Conservation (phyloP, 2,797 vertebrate species). For the Cottoperca gobio region DNA sequence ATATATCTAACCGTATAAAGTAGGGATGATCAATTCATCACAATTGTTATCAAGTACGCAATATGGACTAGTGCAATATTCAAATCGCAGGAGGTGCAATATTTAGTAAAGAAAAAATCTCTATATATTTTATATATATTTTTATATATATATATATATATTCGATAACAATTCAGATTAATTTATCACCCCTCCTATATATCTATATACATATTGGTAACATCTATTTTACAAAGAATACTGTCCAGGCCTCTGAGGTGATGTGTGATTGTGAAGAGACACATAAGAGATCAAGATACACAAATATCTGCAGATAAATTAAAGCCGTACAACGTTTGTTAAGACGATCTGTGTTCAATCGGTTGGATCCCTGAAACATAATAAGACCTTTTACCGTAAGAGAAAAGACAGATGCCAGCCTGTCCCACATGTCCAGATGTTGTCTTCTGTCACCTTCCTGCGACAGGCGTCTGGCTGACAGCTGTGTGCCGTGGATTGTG, state of each 20-base stretch:
- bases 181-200: too few species aligned
- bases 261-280: background rate
- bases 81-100: too few species aligned
- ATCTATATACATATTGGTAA: too few species aligned
- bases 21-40: too few species aligned
- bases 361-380: background rate
- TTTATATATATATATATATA: too few species aligned
- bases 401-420: background rate
- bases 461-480: constrained; percentile 8
- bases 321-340: background rate
- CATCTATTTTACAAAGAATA: too few species aligned
- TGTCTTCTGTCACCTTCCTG: constrained; percentile 16
- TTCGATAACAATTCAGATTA: too few species aligned
- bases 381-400: background rate
- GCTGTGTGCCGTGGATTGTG: constrained; percentile 18
- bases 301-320: background rate
- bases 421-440: constrained; percentile 39
- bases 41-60: too few species aligned
- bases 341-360: too few species aligned
- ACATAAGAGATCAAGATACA: background rate
- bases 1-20: background rate
- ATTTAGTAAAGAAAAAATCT: too few species aligned
- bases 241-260: background rate
- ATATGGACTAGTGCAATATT: too few species aligned
- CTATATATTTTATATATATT: too few species aligned